These are phyloP conservation scores for Alitta virens DNA, from an alignment of 2,888 invertebrate species.

Conservation along the genomic window DNA sequence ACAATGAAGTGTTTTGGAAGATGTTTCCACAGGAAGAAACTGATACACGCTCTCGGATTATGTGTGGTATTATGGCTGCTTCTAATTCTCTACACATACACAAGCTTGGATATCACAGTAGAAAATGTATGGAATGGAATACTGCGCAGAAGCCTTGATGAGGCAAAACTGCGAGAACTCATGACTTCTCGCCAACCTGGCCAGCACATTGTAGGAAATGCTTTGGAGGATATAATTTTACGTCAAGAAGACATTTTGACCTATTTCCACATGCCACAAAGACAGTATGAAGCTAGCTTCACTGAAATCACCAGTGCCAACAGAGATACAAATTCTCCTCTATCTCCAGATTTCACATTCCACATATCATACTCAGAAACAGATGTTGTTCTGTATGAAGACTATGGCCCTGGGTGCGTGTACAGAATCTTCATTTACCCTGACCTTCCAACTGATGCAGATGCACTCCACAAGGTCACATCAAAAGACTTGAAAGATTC, in stretches of 20 bases:
- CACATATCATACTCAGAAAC: conserved; percentile 25
- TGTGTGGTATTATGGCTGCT: conserved; percentile 11
- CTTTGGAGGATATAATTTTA: neutral
- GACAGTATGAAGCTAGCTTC: conserved; percentile 9
- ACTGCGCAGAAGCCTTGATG: conserved; percentile 6
- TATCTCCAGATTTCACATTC: conserved; percentile 34
- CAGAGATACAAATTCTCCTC: conserved; percentile 27
- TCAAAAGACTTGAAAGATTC: conserved; percentile 18
- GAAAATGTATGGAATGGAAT: conserved; percentile 10
- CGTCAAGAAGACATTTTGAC: conserved; percentile 7
- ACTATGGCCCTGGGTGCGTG: conserved; percentile 29
- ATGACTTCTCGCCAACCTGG: conserved; percentile 2
- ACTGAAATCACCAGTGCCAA: conserved; percentile 32
- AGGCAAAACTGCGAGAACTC: conserved; percentile 2
- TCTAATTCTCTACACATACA: conserved; percentile 9
- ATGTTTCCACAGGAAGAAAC: no score
- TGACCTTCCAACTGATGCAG: conserved; percentile 21
- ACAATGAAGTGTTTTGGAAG: no score
- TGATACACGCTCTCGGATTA: no score
- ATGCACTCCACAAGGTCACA: conserved; percentile 21
- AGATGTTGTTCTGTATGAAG: conserved; percentile 30
- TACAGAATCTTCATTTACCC: conserved; percentile 29
- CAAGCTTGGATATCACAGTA: neutral
- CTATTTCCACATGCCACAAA: conserved; percentile 21
- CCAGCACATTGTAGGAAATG: neutral